A percentile compares a stretch with the other conserved stretches of the same genome.
Conservation (phyloP, 2,797 vertebrate species). For the Apodemus agrarius region DNA sequence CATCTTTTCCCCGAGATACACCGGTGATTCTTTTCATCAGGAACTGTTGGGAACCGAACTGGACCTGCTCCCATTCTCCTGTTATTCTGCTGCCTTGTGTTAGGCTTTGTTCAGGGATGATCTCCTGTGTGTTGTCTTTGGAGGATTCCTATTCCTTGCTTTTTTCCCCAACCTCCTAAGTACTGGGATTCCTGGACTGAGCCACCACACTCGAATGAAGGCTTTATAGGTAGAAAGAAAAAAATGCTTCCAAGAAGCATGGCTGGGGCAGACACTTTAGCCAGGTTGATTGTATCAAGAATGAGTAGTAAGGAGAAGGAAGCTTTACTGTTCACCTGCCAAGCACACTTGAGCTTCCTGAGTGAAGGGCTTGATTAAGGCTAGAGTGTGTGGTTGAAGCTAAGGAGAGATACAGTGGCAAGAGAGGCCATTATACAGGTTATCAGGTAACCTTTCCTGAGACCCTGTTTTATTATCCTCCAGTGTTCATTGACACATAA, state of each 20-base stretch:
- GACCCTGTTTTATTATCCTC: not conserved
- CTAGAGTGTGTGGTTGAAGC: not conserved
- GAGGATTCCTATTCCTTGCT: too few species aligned
- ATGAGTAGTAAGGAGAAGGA: not conserved
- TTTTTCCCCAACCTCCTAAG: not conserved
- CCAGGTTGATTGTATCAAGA: not conserved
- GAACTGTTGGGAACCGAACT: not conserved
- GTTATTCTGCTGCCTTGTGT: not conserved
- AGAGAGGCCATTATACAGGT: too few species aligned
- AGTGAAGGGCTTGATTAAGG: not conserved
- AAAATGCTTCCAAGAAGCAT: not conserved
- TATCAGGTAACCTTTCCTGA: not conserved
- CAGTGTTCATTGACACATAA: not conserved
- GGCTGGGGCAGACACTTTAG: too few species aligned
- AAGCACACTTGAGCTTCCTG: not conserved
- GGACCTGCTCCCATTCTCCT: not conserved
- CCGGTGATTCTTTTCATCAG: not conserved
- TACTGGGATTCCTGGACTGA: not conserved
- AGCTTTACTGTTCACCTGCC: not conserved
- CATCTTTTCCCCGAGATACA: not conserved
- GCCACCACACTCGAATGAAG: not conserved
- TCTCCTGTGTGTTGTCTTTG: not conserved
- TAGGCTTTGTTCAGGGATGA: not conserved
- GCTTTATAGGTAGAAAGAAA: not conserved
- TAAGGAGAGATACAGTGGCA: not conserved